Conservation (phyloP, 2,113 vertebrate species). For the Coracopsis vasa region DNA sequence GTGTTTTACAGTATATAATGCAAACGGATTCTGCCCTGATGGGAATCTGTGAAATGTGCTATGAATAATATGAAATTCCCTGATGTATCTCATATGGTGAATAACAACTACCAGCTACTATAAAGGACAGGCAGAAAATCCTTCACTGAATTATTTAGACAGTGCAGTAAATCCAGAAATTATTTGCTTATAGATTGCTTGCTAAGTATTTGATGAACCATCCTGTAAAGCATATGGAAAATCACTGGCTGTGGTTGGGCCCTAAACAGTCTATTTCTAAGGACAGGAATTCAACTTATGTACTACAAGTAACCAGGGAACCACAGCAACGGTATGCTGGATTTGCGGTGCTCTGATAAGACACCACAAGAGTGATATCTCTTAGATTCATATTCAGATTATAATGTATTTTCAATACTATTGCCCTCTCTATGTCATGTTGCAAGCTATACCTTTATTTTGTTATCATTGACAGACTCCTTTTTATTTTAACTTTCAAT, state of each 20-base stretch:
- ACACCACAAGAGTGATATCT: neutral
- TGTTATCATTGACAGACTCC: rapidly evolving
- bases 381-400: neutral
- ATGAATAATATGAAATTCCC: neutral
- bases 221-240: neutral
- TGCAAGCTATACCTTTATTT: neutral
- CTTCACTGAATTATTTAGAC: neutral
- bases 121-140: neutral
- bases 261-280: neutral
- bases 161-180: neutral
- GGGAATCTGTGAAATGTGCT: neutral
- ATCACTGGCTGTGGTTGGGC: neutral
- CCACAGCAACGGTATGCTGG: neutral
- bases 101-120: neutral
- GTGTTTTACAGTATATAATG: neutral
- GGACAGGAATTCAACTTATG: neutral
- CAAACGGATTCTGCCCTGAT: neutral
- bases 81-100: neutral
- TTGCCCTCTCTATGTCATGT: neutral
- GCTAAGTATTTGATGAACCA: neutral
- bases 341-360: neutral
- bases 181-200: neutral
- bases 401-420: neutral
- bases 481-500: neutral
- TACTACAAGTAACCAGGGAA: neutral